Conservation (phyloP, 2,113 vertebrate genomes). For the Trematocara stigmaticum region DNA sequence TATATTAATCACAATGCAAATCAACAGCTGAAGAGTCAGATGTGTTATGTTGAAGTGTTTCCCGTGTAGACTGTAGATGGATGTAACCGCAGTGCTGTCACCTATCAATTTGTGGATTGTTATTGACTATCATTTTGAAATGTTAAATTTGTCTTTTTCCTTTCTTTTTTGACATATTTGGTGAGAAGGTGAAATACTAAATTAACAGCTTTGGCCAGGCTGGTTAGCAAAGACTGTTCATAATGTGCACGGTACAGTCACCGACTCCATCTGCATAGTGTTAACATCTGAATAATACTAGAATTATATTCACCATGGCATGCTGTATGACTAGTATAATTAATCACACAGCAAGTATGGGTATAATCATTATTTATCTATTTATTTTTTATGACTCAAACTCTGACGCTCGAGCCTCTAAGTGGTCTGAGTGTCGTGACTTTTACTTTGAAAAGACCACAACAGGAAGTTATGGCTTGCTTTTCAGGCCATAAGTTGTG, state of each 20-base stretch:
- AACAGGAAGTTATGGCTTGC: neutral
- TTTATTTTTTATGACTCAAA: fast-evolving
- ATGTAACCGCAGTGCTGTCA: neutral
- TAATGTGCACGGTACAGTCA: neutral
- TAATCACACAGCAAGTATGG: neutral
- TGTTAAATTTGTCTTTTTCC: neutral
- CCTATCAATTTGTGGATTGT: neutral
- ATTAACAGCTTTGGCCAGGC: neutral
- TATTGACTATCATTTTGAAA: neutral
- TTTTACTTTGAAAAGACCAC: neutral
- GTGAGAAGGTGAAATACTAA: neutral
- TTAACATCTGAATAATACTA: neutral
- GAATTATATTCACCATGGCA: neutral
- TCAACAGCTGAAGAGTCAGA: neutral
- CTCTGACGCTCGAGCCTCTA: neutral
- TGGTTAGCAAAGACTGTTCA: neutral
- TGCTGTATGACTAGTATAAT: neutral
- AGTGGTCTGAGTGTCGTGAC: neutral
- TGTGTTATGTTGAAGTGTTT: neutral
- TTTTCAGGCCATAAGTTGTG: neutral
- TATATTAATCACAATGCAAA: neutral
- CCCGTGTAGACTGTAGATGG: neutral
- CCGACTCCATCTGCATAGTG: neutral
- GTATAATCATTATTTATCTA: neutral
- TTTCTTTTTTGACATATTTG: neutral